phyloP scores from a whole-genome alignment of 2,797 vertebrate genomes.

The Clarias laeviceps region DNA sequence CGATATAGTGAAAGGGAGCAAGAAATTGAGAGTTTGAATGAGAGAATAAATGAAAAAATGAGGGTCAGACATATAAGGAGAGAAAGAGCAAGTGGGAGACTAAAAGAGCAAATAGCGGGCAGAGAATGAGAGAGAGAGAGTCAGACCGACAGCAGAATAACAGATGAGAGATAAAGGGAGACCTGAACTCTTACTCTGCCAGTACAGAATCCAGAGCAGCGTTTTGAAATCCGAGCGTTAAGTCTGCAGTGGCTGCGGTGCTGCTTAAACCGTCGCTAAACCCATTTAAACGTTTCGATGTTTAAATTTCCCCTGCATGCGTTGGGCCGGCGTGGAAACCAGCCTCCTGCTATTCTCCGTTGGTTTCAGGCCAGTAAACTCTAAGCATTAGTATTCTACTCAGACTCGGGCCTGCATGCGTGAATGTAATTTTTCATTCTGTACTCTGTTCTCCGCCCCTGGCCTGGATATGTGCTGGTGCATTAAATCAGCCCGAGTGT shows the following conservation, averaged over 20 bases:
- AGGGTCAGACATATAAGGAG: not conserved
- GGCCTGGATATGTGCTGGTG: constrained; percentile 35
- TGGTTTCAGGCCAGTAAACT: constrained; percentile 31
- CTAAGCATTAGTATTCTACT: constrained; percentile 37
- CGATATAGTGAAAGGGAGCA: not conserved
- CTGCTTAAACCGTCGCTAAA: not conserved
- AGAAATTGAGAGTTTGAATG: not conserved
- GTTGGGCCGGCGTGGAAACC: not conserved
- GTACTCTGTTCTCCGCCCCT: constrained; percentile 18
- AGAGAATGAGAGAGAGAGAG: not conserved
- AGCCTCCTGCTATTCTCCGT: not conserved
- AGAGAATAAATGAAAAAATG: not conserved
- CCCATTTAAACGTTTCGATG: not conserved
- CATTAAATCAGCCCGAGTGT: constrained; percentile 41
- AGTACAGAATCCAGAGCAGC: not conserved
- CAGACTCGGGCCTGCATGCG: not conserved
- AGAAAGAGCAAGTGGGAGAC: too few relatives aligned
- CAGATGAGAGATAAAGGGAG: not conserved
- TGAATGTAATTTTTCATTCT: constrained; percentile 28
- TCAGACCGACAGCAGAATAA: not conserved
- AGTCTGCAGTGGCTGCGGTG: too few relatives aligned
- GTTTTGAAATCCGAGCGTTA: not conserved
- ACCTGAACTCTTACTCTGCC: not conserved
- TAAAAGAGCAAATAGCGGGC: not conserved
- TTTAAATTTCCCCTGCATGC: not conserved